phyloP scores from a whole-genome alignment of 2,113 vertebrate genomes.

The Coreoperca whiteheadi region DNA sequence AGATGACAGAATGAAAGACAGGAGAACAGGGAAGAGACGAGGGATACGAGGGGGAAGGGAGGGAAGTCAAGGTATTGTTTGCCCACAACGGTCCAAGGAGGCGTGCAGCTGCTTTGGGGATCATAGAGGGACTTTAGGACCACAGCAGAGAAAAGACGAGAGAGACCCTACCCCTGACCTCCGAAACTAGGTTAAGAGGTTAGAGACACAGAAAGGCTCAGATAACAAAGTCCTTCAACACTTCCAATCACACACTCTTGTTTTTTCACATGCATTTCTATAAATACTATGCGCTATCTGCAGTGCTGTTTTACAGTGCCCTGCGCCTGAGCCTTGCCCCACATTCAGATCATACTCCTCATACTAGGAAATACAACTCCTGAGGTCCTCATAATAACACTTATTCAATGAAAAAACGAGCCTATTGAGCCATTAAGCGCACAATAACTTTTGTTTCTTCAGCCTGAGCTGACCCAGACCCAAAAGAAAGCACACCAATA shows the following conservation, averaged over 20 bases:
- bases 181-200: slow-evolving; percentile 81
- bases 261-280: slow-evolving; percentile 62
- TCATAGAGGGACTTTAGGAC: slow-evolving; percentile 23
- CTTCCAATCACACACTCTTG: slow-evolving; percentile 42
- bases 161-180: slow-evolving; percentile 59
- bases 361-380: slow-evolving; percentile 21
- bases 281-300: slow-evolving; percentile 78
- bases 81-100: slow-evolving; percentile 10
- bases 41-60: background rate
- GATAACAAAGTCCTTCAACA: slow-evolving; percentile 70
- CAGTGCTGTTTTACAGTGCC: slow-evolving; percentile 50
- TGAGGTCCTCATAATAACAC: slow-evolving; percentile 20
- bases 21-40: slow-evolving; percentile 7
- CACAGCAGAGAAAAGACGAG: slow-evolving; percentile 1
- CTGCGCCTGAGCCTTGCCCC: slow-evolving; percentile 69
- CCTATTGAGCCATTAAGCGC: slow-evolving; percentile 4
- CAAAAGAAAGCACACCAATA: slow-evolving; percentile 6
- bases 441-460: slow-evolving; percentile 6
- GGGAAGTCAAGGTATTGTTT: slow-evolving; percentile 52
- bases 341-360: slow-evolving; percentile 64
- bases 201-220: slow-evolving; percentile 71
- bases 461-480: background rate
- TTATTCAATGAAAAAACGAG: slow-evolving; percentile 1
- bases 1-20: slow-evolving; percentile 54
- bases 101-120: slow-evolving; percentile 51